These are phyloP conservation scores for Macrotrachela quadricornifera DNA, from an alignment of 1,140 invertebrate species.

Conservation along the genomic window DNA sequence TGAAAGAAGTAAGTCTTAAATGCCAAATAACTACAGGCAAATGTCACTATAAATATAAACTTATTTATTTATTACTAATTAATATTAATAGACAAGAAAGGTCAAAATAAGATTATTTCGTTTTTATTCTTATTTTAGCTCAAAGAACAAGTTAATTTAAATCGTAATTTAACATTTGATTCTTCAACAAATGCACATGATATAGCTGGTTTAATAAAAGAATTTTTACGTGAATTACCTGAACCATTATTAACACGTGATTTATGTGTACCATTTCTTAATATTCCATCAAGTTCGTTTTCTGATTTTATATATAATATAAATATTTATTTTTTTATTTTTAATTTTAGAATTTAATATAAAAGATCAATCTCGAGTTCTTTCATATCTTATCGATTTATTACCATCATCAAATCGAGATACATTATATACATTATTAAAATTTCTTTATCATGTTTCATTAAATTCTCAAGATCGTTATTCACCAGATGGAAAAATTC, in stretches of 20 bases:
- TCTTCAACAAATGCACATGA: slow-evolving; percentile 1
- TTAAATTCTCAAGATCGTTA: slow-evolving; percentile 45
- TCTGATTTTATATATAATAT: too few relatives aligned
- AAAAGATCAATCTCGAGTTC: slow-evolving; percentile 53
- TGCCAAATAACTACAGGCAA: too few relatives aligned
- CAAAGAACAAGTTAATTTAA: slow-evolving; percentile 2
- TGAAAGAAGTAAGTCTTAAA: neutral
- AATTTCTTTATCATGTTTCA: slow-evolving; percentile 55
- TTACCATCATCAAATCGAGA: slow-evolving; percentile 63
- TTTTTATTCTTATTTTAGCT: too few relatives aligned
- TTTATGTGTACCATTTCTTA: slow-evolving; percentile 39
- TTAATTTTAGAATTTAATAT: slow-evolving; percentile 11
- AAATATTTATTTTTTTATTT: too few relatives aligned
- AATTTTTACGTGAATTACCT: slow-evolving; percentile 75
- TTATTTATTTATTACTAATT: too few relatives aligned
- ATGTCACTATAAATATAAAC: too few relatives aligned
- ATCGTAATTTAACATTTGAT: neutral
- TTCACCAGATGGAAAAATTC: slow-evolving; percentile 27
- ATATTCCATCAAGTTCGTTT: slow-evolving; percentile 40
- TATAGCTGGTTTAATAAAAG: slow-evolving; percentile 50
- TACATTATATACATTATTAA: slow-evolving; percentile 55
- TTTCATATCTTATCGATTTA: slow-evolving; percentile 58
- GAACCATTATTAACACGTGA: slow-evolving; percentile 71
- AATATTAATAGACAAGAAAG: too few relatives aligned
- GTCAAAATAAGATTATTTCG: too few relatives aligned